Evolutionary conservation across 1,140 invertebrate species (phyloP).

Genomic region (Microvelia longipes): DNA sequence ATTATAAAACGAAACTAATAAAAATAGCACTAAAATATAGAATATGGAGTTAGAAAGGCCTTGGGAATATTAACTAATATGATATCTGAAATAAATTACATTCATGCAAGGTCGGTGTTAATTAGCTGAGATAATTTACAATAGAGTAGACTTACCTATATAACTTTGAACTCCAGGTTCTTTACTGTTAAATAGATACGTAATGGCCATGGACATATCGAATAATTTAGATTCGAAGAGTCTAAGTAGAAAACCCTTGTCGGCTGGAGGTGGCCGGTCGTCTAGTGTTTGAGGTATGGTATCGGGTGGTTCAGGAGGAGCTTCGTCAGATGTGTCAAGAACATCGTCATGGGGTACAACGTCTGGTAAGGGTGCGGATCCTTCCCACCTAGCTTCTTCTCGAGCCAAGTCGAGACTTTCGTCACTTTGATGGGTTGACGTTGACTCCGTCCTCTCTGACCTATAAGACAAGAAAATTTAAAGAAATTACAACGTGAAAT

Average conservation of each 20-base stretch:
- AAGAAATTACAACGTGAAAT: too few relatives aligned
- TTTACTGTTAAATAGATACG: slow-evolving; percentile 96
- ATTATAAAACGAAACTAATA: too few relatives aligned
- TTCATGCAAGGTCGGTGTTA: too few relatives aligned
- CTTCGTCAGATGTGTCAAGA: not conserved
- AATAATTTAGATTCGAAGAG: slow-evolving; percentile 94
- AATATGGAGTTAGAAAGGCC: too few relatives aligned
- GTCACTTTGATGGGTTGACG: slow-evolving; percentile 19
- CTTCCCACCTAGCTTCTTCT: not conserved
- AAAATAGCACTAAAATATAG: too few relatives aligned
- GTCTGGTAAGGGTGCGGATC: not conserved
- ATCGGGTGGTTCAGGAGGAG: not conserved
- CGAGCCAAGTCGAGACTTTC: slow-evolving; percentile 14
- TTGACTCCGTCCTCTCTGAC: slow-evolving; percentile 19
- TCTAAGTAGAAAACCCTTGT: slow-evolving; percentile 51
- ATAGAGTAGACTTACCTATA: slow-evolving; percentile 28
- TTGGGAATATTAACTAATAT: too few relatives aligned
- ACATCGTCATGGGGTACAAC: not conserved
- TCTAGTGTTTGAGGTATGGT: not conserved
- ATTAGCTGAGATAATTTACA: too few relatives aligned
- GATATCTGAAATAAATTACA: too few relatives aligned
- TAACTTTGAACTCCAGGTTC: slow-evolving; percentile 93
- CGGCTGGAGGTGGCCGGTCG: slow-evolving; percentile 5
- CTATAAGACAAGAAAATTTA: slow-evolving; percentile 7
- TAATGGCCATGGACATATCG: slow-evolving; percentile 93